Evolutionary conservation across 1,140 invertebrate genomes (phyloP).

Genomic region (Fopius arisanus): DNA sequence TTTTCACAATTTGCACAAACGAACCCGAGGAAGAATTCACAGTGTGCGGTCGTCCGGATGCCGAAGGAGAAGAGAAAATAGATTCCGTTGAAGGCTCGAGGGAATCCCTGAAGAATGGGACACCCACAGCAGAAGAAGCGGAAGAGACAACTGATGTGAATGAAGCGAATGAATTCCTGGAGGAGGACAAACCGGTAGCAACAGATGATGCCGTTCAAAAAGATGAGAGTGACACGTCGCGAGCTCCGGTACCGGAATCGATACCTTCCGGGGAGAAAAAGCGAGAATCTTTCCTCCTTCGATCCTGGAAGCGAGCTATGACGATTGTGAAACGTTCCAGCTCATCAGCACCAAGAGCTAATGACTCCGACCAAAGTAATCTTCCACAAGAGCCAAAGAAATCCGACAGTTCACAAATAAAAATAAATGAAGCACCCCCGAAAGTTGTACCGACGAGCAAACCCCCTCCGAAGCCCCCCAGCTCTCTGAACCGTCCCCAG

Average conservation of each 20-base stretch:
- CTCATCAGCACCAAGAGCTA: background rate
- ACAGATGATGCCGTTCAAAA: background rate
- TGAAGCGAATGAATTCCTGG: background rate
- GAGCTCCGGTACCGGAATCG: background rate
- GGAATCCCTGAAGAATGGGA: no score
- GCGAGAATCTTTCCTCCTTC: conserved; percentile 20
- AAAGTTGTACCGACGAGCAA: background rate
- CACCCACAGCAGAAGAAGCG: background rate
- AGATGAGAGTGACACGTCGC: background rate
- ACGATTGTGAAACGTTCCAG: background rate
- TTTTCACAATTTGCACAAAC: background rate
- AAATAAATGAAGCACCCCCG: background rate
- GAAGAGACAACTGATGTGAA: background rate
- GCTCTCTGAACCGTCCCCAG: background rate
- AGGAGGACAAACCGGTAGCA: background rate
- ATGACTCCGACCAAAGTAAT: background rate
- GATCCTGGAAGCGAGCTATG: conserved; percentile 16
- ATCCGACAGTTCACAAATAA: background rate
- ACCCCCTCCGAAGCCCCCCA: background rate
- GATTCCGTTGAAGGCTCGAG: no score
- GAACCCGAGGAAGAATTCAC: background rate
- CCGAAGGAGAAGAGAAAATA: background rate
- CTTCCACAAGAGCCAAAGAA: background rate
- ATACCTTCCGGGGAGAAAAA: background rate
- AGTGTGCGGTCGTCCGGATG: background rate